Base-by-base conservation (phyloP, 2,113 vertebrate species). In the Ia io region DNA sequence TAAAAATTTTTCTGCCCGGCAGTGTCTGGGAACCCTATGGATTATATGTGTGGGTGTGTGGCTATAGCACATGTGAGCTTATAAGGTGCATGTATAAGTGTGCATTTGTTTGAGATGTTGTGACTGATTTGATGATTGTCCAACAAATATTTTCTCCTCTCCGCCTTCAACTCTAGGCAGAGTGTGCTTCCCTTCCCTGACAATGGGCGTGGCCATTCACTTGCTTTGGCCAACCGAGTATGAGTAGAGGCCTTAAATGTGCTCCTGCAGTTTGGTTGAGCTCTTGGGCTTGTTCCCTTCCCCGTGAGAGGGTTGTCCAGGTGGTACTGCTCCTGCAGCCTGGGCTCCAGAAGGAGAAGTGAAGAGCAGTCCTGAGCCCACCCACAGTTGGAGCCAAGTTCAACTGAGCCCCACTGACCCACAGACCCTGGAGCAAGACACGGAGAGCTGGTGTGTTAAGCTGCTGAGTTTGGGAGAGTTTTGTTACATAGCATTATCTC, bases 261-360 rank as follows among this genome's bases (percentile, higher is more conserved):
- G 83, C 35, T 74, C 65, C 9, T n/a, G 44, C 28, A 20, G 32
- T 59, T 16, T 49, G 37, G 25, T 5, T 12, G 73, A 22, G 53
- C 53, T 47, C 59, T 37, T 17, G 74, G 35, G 37, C 32, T 28
- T 23, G n/a, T 11, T 14, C 42, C 9, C 40, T 25, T 10, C 28
- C 8, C 69, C 11, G 7, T 10, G 5, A 28, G 32, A 59, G n/a
- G n/a, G 22, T 18, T 65, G 69, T 6, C 23, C 2, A 0, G 40
- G 23, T 13, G 32, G 30, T 25, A 3, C 37, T 9, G 17, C 32
- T n/a, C 42, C 44, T 59, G 40, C 42, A 44, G 51, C 69, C 82
- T 25, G 4, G 30, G 42, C 23, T 30, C 61, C 35, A 78, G 70
- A 12, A 47, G 0, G 9, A 84, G 35, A 28, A 13, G n/a, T 8